Evolutionary conservation across 2,888 invertebrate species (phyloP).

Genomic region (Drosophila nr. perissopoda): DNA sequence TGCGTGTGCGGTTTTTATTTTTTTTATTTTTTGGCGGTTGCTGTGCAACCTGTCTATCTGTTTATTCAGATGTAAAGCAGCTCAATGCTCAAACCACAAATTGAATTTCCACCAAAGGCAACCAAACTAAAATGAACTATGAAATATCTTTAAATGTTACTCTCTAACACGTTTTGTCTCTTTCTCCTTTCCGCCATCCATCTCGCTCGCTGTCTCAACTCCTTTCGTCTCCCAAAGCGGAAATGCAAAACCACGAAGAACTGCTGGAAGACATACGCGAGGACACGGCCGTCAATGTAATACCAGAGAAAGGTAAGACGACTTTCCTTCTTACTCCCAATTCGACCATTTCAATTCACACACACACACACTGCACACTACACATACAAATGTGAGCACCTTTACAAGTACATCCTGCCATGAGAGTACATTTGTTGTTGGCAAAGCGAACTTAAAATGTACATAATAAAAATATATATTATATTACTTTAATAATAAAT

Average conservation of each 20-base stretch:
- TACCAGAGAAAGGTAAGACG: slow-evolving; percentile 85
- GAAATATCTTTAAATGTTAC: slow-evolving; percentile 46
- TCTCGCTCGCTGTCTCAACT: background rate
- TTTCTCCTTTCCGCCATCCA: background rate
- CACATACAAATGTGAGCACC: too few relatives aligned
- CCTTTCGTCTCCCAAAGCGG: slow-evolving; percentile 49
- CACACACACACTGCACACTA: slow-evolving; percentile 3
- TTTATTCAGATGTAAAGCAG: slow-evolving; percentile 31
- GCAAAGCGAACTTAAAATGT: background rate
- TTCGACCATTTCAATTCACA: slow-evolving; percentile 4
- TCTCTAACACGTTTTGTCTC: slow-evolving; percentile 34
- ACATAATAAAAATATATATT: background rate
- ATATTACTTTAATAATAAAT: background rate
- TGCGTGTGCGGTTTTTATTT: slow-evolving; percentile 30
- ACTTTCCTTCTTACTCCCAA: slow-evolving; percentile 1
- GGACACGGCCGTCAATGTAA: slow-evolving; percentile 83
- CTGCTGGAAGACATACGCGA: slow-evolving; percentile 85
- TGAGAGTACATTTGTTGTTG: background rate
- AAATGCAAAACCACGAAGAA: slow-evolving; percentile 85
- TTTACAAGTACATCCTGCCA: background rate
- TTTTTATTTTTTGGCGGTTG: slow-evolving; percentile 44
- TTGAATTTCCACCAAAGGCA: slow-evolving; percentile 65
- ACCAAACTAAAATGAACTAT: slow-evolving; percentile 62
- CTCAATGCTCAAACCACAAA: slow-evolving; percentile 55
- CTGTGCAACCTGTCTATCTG: slow-evolving; percentile 43